These are phyloP conservation scores for Ramphastos sulfuratus DNA, from an alignment of 2,113 vertebrate genomes.

Conservation along the genomic window DNA sequence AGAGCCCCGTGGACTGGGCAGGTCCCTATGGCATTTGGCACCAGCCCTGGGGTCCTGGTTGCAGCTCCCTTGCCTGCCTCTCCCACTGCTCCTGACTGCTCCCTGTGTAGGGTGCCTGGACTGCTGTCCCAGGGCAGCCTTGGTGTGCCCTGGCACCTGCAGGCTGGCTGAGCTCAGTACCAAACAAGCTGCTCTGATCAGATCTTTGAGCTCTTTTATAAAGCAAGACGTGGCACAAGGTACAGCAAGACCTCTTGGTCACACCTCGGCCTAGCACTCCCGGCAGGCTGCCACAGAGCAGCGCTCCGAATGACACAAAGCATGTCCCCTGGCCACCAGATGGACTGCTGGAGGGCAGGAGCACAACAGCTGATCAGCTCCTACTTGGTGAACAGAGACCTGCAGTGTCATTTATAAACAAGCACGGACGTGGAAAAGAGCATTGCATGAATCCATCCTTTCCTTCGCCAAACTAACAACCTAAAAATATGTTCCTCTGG, in stretches of 20 bases:
- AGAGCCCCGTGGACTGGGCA: not conserved
- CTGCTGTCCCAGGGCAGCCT: not conserved
- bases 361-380: not conserved
- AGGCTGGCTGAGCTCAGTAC: not conserved
- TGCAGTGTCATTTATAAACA: slow-evolving; percentile 36
- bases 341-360: slow-evolving; percentile 8
- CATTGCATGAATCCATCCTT: not conserved
- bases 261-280: not conserved
- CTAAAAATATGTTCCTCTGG: slow-evolving; percentile 29
- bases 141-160: not conserved
- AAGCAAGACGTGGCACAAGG: not conserved
- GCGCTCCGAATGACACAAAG: not conserved
- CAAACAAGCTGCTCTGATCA: not conserved
- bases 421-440: slow-evolving; percentile 18
- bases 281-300: not conserved
- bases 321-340: not conserved
- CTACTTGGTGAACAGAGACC: slow-evolving; percentile 23
- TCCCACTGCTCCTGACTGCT: not conserved
- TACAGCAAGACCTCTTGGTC: not conserved
- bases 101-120: not conserved
- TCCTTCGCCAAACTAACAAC: slow-evolving; percentile 7
- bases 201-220: not conserved
- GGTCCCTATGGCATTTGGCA: slow-evolving; percentile 11
- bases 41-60: not conserved
- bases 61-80: not conserved